Conservation (phyloP, 2,888 invertebrate species). For the Drosophila robusta region DNA sequence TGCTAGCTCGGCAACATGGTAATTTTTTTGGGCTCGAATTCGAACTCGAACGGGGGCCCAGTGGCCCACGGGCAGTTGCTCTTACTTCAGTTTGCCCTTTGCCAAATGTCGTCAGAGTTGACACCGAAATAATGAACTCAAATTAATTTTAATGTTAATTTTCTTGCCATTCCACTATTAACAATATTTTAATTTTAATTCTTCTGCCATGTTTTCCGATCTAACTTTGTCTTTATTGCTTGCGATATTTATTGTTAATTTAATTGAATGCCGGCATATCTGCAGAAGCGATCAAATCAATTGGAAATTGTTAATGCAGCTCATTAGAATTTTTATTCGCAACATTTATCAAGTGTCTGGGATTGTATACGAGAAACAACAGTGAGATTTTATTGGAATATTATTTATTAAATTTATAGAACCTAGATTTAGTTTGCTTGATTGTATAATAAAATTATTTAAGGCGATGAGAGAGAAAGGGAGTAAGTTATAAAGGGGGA, state of each 20-base stretch:
- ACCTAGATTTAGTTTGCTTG: neutral
- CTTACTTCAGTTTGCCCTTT: constrained; percentile 34
- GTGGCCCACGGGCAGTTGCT: constrained; percentile 8
- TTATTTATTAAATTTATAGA: neutral
- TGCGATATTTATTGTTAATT: constrained; percentile 23
- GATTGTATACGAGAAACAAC: constrained; percentile 17
- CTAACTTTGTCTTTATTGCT: constrained; percentile 14
- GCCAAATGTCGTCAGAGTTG: constrained; percentile 34
- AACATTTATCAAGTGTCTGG: constrained; percentile 54
- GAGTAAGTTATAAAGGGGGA: no score
- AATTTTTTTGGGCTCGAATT: constrained; percentile 26
- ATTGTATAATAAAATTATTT: neutral
- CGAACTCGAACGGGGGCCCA: constrained; percentile 8
- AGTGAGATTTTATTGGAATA: neutral
- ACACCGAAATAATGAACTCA: constrained; percentile 6
- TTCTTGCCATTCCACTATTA: neutral
- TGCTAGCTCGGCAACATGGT: constrained; percentile 27
- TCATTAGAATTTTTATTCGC: constrained; percentile 59
- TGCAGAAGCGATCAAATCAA: constrained; percentile 14
- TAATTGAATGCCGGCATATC: constrained; percentile 20
- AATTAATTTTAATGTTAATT: constrained; percentile 14
- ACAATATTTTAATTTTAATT: neutral
- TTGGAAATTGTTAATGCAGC: constrained; percentile 36
- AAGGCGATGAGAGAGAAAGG: no score
- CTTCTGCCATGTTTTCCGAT: neutral